phyloP scores from a whole-genome alignment of 2,797 vertebrate species.

The Rhinogobio ventralis region DNA sequence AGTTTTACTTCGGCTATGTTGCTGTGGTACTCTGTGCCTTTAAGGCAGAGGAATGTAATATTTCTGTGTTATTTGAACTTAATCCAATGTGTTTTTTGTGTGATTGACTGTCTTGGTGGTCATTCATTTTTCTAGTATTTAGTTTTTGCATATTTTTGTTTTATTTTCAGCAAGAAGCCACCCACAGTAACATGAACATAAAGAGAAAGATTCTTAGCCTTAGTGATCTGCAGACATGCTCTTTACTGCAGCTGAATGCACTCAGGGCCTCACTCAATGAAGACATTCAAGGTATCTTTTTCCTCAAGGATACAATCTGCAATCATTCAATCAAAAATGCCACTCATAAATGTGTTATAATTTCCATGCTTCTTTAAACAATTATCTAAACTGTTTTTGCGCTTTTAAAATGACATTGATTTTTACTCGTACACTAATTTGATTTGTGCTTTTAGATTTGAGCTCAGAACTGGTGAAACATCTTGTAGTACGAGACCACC shows the following conservation, averaged over 20 bases:
- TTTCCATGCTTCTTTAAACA: constrained; percentile 11
- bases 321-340: constrained; percentile 4
- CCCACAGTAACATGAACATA: constrained; percentile 47
- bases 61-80: background rate
- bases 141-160: constrained; percentile 7
- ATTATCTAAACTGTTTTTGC: background rate
- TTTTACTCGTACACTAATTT: background rate
- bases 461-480: constrained; percentile 65
- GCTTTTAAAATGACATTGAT: background rate
- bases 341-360: background rate
- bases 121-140: constrained; percentile 30
- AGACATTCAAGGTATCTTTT: constrained; percentile 64
- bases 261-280: constrained; percentile 61
- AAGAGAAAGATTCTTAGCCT: constrained; percentile 59
- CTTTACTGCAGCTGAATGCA: constrained; percentile 61
- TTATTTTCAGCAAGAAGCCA: constrained; percentile 50
- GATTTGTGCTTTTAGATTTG: constrained; percentile 55
- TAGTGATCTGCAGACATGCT: constrained; percentile 64
- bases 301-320: background rate
- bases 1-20: background rate
- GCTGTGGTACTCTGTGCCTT: background rate
- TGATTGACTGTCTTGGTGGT: background rate
- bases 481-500: constrained; percentile 61
- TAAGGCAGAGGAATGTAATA: background rate
- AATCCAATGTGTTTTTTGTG: background rate